These are phyloP conservation scores for Parascotia fuliginaria DNA, from an alignment of 2,888 invertebrate genomes.

Conservation along the genomic window DNA sequence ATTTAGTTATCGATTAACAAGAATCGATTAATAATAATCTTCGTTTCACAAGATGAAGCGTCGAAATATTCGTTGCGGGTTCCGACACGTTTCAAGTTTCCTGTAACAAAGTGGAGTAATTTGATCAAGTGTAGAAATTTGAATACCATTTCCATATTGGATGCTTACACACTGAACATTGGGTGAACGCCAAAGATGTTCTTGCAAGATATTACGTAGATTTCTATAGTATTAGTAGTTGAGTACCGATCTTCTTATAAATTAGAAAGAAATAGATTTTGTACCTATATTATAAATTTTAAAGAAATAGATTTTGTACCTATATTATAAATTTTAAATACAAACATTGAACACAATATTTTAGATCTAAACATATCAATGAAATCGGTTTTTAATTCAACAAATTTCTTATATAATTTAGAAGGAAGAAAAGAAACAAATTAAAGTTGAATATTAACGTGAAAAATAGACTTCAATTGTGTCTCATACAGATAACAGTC, in stretches of 20 bases:
- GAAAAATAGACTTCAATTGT: no score
- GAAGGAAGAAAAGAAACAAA: no score
- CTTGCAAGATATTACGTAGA: slow-evolving; percentile 33
- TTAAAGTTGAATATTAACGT: no score
- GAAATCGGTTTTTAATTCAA: no score
- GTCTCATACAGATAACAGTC: no score
- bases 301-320: no score
- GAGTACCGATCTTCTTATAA: slow-evolving; percentile 25
- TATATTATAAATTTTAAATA: no score
- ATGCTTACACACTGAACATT: slow-evolving; percentile 41
- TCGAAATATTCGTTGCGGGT: slow-evolving; percentile 39
- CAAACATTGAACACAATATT: no score
- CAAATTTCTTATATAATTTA: no score
- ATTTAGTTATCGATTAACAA: slow-evolving; percentile 21
- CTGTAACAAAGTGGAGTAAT: slow-evolving; percentile 57
- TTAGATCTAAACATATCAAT: no score
- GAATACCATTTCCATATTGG: slow-evolving; percentile 51
- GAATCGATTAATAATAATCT: slow-evolving; percentile 36
- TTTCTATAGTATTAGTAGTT: slow-evolving; percentile 18
- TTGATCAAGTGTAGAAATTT: slow-evolving; percentile 52
- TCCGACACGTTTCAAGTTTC: slow-evolving; percentile 39
- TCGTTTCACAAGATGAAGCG: slow-evolving; percentile 18
- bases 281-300: no score
- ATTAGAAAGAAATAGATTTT: not conserved
- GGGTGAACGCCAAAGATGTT: slow-evolving; percentile 39